phyloP scores from a whole-genome alignment of 2,113 vertebrate species.

The Halcyon malimbica region DNA sequence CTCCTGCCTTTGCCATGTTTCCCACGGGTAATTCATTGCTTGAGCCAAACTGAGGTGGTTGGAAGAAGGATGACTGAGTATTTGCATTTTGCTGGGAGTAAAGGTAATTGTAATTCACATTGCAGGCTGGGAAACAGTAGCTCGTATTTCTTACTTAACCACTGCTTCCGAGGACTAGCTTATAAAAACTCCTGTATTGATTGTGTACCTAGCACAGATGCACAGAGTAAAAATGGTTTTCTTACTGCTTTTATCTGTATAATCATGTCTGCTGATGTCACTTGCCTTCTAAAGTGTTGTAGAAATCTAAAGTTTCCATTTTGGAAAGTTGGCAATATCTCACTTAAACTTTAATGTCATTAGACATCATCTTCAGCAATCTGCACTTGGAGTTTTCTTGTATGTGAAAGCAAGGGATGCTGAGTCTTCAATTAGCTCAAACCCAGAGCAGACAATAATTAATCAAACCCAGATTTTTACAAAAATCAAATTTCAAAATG shows the following conservation, averaged over 20 bases:
- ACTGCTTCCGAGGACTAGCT: background rate
- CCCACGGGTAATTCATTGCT: background rate
- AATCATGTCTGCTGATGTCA: background rate
- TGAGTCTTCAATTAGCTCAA: background rate
- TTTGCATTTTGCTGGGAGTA: conserved; percentile 9
- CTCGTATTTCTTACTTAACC: background rate
- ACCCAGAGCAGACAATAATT: background rate
- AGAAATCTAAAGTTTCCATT: background rate
- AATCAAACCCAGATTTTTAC: background rate
- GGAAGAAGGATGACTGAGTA: background rate
- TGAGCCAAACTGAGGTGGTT: background rate
- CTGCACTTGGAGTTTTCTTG: background rate
- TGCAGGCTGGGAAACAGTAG: background rate
- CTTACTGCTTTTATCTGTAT: background rate
- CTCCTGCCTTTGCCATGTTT: background rate
- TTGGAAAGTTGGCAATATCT: background rate
- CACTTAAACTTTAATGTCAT: background rate
- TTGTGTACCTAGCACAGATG: background rate
- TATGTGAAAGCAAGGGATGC: background rate
- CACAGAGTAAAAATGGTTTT: background rate
- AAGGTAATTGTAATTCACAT: background rate
- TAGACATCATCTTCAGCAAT: background rate
- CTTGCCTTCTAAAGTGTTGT: background rate
- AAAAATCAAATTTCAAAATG: background rate
- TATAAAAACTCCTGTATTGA: background rate